Percentiles rank a stretch among this genome's conserved stretches.
Conservation (phyloP, 1,140 invertebrate genomes). For the Mylabris phalerata region DNA sequence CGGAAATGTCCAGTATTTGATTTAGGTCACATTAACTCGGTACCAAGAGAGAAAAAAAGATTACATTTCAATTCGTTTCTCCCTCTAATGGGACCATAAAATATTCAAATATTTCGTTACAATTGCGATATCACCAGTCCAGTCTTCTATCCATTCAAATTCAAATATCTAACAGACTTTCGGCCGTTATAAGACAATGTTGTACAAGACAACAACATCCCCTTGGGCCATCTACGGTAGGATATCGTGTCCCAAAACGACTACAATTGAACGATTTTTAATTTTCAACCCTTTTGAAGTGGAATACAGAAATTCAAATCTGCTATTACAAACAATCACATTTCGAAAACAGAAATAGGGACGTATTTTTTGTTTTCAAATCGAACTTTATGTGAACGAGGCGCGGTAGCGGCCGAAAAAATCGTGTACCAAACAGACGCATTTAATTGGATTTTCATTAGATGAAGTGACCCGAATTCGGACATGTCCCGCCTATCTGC, state of each 20-base stretch:
- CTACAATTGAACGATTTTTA: too few relatives aligned
- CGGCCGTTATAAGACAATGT: too few relatives aligned
- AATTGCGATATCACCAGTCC: too few relatives aligned
- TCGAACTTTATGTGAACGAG: not conserved
- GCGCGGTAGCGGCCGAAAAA: not conserved
- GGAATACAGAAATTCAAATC: too few relatives aligned
- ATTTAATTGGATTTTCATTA: slow-evolving; percentile 18
- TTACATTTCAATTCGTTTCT: slow-evolving; percentile 27
- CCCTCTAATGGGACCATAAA: too few relatives aligned
- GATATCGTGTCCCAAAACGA: too few relatives aligned
- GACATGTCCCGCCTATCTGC: slow-evolving; percentile 10
- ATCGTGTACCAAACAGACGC: slow-evolving; percentile 9
- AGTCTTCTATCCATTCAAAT: too few relatives aligned
- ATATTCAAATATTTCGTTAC: too few relatives aligned
- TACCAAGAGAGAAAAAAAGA: slow-evolving; percentile 18
- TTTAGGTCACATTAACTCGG: slow-evolving; percentile 26
- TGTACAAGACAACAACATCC: too few relatives aligned
- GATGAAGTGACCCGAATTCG: slow-evolving; percentile 9
- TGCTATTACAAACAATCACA: not conserved
- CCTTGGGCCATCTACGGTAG: too few relatives aligned
- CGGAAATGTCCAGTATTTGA: slow-evolving; percentile 29
- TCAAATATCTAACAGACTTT: too few relatives aligned
- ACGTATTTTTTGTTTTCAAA: not conserved
- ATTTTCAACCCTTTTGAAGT: too few relatives aligned
- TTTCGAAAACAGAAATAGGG: slow-evolving; percentile 3